These are phyloP conservation scores for Ptychodera flava DNA, from an alignment of 35 echinoderm and acorn worm species.

Conservation along the genomic window DNA sequence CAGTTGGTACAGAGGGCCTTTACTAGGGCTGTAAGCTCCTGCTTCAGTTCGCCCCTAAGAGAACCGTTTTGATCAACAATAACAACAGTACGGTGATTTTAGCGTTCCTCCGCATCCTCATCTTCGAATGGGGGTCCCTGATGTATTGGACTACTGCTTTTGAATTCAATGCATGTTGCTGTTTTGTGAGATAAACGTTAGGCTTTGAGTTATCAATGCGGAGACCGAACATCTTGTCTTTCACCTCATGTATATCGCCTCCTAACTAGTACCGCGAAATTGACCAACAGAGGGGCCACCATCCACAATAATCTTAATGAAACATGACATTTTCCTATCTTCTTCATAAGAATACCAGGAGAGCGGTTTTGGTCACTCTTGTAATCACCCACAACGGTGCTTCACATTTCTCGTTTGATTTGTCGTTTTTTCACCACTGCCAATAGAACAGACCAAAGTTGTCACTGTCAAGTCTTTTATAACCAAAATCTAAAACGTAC, in stretches of 20 bases:
- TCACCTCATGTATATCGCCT: neutral
- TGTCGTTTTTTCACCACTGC: neutral
- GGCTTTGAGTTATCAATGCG: neutral
- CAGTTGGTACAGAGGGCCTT: neutral
- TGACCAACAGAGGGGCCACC: neutral
- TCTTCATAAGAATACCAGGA: neutral
- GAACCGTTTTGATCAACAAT: neutral
- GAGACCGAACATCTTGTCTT: neutral
- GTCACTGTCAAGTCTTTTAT: neutral
- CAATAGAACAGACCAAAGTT: neutral
- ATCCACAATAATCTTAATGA: neutral
- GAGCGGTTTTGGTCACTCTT: neutral
- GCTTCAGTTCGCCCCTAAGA: neutral
- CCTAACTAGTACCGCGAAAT: neutral
- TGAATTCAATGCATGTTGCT: neutral
- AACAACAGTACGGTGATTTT: neutral
- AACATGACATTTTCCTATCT: neutral
- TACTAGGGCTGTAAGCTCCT: neutral
- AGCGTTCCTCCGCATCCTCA: neutral
- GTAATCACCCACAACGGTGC: neutral
- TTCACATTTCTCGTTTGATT: neutral
- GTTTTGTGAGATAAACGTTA: neutral
- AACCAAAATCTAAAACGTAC: neutral
- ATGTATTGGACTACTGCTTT: neutral
- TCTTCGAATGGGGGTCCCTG: neutral